Conservation (phyloP, 2,113 vertebrate species). For the Hippocampus barbouri region DNA sequence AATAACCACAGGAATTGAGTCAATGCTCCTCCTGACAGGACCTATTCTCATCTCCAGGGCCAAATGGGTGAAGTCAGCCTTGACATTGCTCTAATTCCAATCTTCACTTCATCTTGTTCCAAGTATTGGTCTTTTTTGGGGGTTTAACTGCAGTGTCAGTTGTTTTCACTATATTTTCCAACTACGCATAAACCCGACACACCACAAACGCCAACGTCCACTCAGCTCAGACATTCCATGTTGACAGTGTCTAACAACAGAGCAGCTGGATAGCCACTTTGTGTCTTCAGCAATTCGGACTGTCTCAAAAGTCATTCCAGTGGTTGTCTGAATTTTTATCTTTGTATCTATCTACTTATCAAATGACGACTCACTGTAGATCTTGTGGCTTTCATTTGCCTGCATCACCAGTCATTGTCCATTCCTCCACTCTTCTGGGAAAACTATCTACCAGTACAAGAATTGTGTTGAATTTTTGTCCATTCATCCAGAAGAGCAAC, state of each 20-base stretch:
- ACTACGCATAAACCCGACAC: slow-evolving; percentile 11
- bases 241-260: slow-evolving; percentile 38
- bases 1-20: slow-evolving; percentile 39
- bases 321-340: slow-evolving; percentile 54
- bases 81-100: slow-evolving; percentile 12
- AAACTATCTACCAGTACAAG: neutral
- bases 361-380: slow-evolving; percentile 23
- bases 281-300: slow-evolving; percentile 43
- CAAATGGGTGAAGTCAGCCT: slow-evolving; percentile 23
- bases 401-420: neutral
- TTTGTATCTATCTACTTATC: slow-evolving; percentile 30
- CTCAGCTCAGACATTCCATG: slow-evolving; percentile 53
- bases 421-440: slow-evolving; percentile 1
- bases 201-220: slow-evolving; percentile 38
- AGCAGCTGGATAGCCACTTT: slow-evolving; percentile 32
- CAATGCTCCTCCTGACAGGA: slow-evolving; percentile 34
- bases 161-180: slow-evolving; percentile 5
- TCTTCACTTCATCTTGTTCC: neutral
- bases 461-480: neutral
- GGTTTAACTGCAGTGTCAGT: neutral
- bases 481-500: neutral
- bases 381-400: slow-evolving; percentile 27
- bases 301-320: slow-evolving; percentile 35
- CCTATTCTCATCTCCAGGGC: slow-evolving; percentile 11
- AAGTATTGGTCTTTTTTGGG: neutral